Percentiles rank a stretch among this genome's conserved stretches.
These are phyloP conservation scores for Meloidogyne hapla DNA, from an alignment of 1,140 invertebrate species.

Conservation along the genomic window DNA sequence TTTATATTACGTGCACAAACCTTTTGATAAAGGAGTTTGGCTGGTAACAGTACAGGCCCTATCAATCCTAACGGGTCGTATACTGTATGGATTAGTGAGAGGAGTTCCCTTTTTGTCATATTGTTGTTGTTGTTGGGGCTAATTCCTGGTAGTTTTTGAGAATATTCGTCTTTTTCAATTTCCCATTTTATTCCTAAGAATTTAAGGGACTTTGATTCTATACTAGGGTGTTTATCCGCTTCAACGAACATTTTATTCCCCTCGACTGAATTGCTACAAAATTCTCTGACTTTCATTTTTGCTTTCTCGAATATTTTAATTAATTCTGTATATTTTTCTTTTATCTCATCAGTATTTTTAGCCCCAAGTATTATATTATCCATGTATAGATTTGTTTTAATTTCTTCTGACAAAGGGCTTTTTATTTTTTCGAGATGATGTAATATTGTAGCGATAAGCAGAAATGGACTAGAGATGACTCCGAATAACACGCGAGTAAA, in stretches of 20 bases:
- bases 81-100: background rate
- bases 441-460: conserved; percentile 29
- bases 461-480: conserved; percentile 27
- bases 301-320: background rate
- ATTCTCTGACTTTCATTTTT: conserved; percentile 12
- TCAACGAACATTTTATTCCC: background rate
- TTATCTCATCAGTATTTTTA: background rate
- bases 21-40: background rate
- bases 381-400: conserved; percentile 22
- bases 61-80: background rate
- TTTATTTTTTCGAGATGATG: conserved; percentile 23
- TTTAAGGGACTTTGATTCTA: background rate
- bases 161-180: background rate
- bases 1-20: background rate
- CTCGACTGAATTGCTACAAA: background rate
- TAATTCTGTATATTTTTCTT: background rate
- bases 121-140: too few relatives aligned
- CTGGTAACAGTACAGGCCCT: background rate
- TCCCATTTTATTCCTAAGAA: background rate
- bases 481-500: conserved; percentile 40
- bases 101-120: background rate
- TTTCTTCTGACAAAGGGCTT: background rate
- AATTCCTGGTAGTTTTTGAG: background rate
- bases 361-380: conserved; percentile 22
- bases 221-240: background rate